A percentile compares a stretch with the other conserved stretches of the same genome.
Conservation (phyloP, 2,113 vertebrate genomes). For the Podarcis muralis region DNA sequence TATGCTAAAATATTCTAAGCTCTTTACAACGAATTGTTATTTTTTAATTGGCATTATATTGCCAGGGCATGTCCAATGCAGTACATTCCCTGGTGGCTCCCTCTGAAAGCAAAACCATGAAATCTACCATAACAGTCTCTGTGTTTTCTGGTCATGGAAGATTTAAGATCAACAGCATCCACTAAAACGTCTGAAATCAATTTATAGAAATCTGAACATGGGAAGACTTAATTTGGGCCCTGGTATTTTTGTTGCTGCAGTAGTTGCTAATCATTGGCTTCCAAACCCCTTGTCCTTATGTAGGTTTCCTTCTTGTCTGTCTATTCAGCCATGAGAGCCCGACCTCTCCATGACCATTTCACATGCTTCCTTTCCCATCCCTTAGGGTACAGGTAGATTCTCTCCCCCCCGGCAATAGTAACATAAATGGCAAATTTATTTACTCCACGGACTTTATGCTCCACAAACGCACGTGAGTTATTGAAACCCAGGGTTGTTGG, state of each 20-base stretch:
- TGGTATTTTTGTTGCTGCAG: not conserved
- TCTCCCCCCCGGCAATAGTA: not conserved
- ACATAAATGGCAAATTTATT: not conserved
- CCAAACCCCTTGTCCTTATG: not conserved
- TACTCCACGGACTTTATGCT: not conserved
- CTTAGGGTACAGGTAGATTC: accelerated
- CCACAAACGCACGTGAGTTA: not conserved
- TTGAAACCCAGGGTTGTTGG: not conserved
- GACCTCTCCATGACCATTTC: not conserved
- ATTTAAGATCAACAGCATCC: conserved; percentile 4
- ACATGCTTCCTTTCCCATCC: not conserved
- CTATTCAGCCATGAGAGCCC: not conserved
- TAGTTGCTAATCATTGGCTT: not conserved
- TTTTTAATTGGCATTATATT: conserved; percentile 34
- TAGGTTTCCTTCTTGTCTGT: not conserved
- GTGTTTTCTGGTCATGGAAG: conserved; percentile 11
- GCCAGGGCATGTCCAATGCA: not conserved
- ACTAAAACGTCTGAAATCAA: conserved; percentile 21
- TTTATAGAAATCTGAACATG: conserved; percentile 5
- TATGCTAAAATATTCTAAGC: not conserved
- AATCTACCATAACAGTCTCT: conserved; percentile 13
- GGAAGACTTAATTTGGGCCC: conserved; percentile 6
- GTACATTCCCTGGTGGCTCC: not conserved
- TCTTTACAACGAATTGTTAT: not conserved
- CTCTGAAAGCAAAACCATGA: conserved; percentile 36